Base-by-base conservation (phyloP, 1,140 invertebrate species). In the Zaprionus davidi region DNA sequence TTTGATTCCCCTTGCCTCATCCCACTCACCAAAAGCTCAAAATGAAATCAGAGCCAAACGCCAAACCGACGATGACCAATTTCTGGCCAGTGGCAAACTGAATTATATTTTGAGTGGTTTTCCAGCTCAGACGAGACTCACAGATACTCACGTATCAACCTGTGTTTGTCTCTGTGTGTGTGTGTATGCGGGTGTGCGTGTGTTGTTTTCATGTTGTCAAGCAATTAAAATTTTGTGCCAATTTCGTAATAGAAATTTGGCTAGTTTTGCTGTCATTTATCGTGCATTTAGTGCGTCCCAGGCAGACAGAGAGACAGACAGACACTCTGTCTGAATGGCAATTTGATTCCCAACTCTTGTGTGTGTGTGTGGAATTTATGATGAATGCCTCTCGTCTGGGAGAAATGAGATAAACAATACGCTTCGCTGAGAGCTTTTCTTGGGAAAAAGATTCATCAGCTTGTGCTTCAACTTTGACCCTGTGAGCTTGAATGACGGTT, bases 191-290 rank as follows among this genome's bases (percentile, higher is more conserved):
- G 13, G 26, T 56, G 53, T 26, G 13, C 24, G 13, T 24, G 22
- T 24, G 24, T 56, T 28, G 22, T 81, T 87, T 72, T 73, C 71
- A 83, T 83, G 78, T 79, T 87, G 83, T 84, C 77, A 78, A 88
- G 84, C 83, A 87, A 87, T 87, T 87, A 86, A 88, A 83, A 87
- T 88, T 41, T 75, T 82, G 77, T 88, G 58, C 70, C 71, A 86
- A 82, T 85, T 68, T 65, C 84, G 76, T 83, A 88, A 83, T 88
- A 75, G 77, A 72, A 81, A 78, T 86, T 85, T 79, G 53, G 44
- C 60, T 78, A 86, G 79, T 82, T 79, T 77, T 74, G 53, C 69
- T 82, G 74, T 63, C 70, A 78, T 71, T 75, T 71, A 75, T 75
- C 67, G 67, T 75, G 64, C 80, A 74, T 80, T 71, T 73, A 77